Percentiles rank a stretch among this genome's conserved stretches.
These are phyloP conservation scores for Mus musculus DNA, from an alignment of 2,113 vertebrate genomes.

Conservation along the genomic window GRCm39 chr9:123326501-123327000, in stretches of 20 bases:
- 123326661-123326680: not conserved
- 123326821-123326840: too few species aligned
- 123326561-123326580: not conserved
- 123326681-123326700: too few species aligned
- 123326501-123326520: too few species aligned
- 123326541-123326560: too few species aligned
- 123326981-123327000: not conserved
- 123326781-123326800: too few species aligned
- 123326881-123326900: not conserved
- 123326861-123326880: not conserved
- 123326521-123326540: not conserved
- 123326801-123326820: too few species aligned
- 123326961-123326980: not conserved
- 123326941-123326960: not conserved
- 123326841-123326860: not conserved
- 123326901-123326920: not conserved
- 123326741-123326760: too few species aligned
- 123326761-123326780: too few species aligned
- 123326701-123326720: too few species aligned
- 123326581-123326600: not conserved
- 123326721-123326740: too few species aligned
- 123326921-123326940: not conserved
- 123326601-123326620: not conserved
- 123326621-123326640: not conserved
- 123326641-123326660: not conserved